Conservation (phyloP, 2,113 vertebrate genomes). For the Melanotaenia duboulayi region DNA sequence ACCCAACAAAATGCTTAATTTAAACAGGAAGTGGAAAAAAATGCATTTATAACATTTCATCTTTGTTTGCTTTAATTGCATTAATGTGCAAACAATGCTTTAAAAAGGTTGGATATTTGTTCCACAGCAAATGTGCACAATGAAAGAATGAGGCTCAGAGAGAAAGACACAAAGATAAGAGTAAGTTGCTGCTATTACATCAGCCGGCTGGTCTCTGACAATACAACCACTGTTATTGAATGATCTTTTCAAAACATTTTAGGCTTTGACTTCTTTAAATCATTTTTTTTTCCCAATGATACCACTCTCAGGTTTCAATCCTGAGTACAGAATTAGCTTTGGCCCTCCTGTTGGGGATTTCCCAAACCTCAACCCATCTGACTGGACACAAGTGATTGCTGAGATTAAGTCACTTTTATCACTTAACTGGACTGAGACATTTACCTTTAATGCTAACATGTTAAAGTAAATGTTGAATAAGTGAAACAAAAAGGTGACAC, state of each 20-base stretch:
- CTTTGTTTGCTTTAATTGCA: not conserved
- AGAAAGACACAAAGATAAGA: not conserved
- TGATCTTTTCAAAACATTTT: not conserved
- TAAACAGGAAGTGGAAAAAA: constrained; percentile 31
- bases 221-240: not conserved
- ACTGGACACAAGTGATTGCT: constrained; percentile 1
- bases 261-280: not conserved
- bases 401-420: constrained; percentile 4
- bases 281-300: not conserved
- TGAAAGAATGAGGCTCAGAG: not conserved
- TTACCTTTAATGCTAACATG: not conserved
- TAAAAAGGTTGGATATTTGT: not conserved
- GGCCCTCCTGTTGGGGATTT: constrained; percentile 32
- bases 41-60: not conserved
- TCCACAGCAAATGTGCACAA: not conserved
- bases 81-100: not conserved
- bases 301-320: constrained; percentile 63
- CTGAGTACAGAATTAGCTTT: constrained; percentile 31
- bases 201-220: not conserved
- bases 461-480: not conserved
- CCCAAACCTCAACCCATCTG: constrained; percentile 10
- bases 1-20: not conserved
- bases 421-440: not conserved
- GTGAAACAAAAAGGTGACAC: not conserved
- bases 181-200: not conserved